Conservation (phyloP, 2,113 vertebrate genomes). For the Pterocles gutturalis region DNA sequence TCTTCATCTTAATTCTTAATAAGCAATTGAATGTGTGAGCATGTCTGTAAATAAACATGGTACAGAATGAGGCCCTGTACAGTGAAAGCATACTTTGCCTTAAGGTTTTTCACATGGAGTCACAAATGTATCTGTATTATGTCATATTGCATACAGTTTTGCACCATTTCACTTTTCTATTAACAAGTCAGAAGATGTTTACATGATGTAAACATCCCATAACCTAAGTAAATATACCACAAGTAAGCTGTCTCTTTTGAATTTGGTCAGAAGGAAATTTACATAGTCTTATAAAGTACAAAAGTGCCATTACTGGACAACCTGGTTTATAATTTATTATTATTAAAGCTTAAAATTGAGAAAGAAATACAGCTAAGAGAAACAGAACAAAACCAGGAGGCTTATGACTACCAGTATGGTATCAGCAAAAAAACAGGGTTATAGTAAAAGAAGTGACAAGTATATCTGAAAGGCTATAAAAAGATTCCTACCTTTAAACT, state of each 20-base stretch:
- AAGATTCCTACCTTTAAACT: conserved; percentile 74
- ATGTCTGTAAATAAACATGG: background rate
- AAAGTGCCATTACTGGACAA: background rate
- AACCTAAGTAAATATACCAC: background rate
- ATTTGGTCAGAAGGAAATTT: background rate
- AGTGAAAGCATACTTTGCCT: background rate
- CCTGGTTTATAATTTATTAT: background rate
- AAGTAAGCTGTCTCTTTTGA: background rate
- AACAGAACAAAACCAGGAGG: background rate
- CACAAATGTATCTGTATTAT: background rate
- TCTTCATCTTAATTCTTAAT: background rate
- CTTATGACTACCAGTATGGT: background rate
- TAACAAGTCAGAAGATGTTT: background rate
- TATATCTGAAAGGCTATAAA: conserved; percentile 62
- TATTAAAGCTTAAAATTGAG: background rate
- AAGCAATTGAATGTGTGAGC: background rate
- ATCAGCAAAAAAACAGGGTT: background rate
- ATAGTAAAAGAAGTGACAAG: conserved; percentile 21
- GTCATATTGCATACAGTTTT: background rate
- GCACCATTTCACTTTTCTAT: background rate
- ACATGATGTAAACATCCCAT: background rate
- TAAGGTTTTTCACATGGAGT: background rate
- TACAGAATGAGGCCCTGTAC: background rate
- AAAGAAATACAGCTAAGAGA: background rate
- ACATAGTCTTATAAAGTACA: background rate